Conservation (phyloP, 2,113 vertebrate genomes). For the Xiphophorus hellerii region DNA sequence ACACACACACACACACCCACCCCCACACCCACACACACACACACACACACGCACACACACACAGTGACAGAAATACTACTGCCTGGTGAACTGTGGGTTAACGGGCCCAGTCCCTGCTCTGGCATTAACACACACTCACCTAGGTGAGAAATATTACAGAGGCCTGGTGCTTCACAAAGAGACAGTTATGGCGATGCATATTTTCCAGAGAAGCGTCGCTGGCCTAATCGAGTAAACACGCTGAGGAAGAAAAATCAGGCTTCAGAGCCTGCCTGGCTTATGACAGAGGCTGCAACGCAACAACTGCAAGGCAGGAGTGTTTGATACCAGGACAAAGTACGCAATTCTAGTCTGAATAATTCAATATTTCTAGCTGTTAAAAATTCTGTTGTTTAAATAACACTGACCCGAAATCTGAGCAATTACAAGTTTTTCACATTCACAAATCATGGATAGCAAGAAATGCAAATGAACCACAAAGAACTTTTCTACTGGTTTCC, state of each 20-base stretch:
- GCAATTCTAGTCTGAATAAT: not conserved
- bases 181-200: conserved; percentile 83
- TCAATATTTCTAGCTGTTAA: not conserved
- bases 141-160: conserved; percentile 85
- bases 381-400: too few relatives aligned
- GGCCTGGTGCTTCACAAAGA: conserved; percentile 84
- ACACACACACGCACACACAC: not conserved
- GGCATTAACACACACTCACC: conserved; percentile 78
- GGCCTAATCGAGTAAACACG: conserved; percentile 79
- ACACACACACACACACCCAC: not conserved
- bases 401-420: too few relatives aligned
- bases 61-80: not conserved
- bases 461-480: too few relatives aligned
- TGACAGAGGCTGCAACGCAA: conserved; percentile 13
- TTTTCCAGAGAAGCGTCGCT: conserved; percentile 79
- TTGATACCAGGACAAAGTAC: not conserved
- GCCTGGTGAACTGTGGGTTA: conserved; percentile 67
- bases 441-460: not conserved
- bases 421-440: too few relatives aligned
- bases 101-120: conserved; percentile 48
- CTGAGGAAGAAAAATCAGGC: conserved; percentile 63
- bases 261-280: conserved; percentile 9
- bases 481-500: not conserved
- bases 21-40: not conserved
- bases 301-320: not conserved